phyloP scores from a whole-genome alignment of 2,888 invertebrate genomes.

The Thyatira batis region DNA sequence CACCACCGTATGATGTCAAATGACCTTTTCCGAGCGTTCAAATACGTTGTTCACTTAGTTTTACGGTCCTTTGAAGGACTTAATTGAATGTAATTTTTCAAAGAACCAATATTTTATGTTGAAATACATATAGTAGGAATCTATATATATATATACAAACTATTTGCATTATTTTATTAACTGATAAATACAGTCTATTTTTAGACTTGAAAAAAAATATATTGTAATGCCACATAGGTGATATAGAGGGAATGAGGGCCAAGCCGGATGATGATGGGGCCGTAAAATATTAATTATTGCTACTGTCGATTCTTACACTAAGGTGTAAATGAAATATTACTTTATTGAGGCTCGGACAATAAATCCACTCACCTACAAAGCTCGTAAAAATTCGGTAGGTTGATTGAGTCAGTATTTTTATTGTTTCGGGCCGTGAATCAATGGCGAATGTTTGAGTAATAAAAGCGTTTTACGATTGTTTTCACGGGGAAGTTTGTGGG shows the following conservation, averaged over 20 bases:
- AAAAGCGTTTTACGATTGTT: constrained; percentile 80
- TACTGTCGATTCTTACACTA: constrained; percentile 43
- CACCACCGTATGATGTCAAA: constrained; percentile 55
- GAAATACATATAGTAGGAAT: too few species aligned
- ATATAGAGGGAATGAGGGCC: not conserved
- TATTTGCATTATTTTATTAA: not conserved
- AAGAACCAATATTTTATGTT: too few species aligned
- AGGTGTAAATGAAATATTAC: constrained; percentile 75
- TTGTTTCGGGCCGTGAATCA: constrained; percentile 79
- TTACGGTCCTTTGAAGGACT: constrained; percentile 20
- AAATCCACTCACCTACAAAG: constrained; percentile 74
- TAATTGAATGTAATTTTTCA: not conserved
- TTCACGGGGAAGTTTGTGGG: constrained; percentile 79
- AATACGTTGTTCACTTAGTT: constrained; percentile 33
- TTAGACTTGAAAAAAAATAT: too few species aligned
- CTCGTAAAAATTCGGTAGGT: constrained; percentile 73
- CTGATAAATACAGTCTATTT: too few species aligned
- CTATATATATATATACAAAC: too few species aligned
- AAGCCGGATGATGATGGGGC: constrained; percentile 25
- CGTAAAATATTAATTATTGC: constrained; percentile 37
- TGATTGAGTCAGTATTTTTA: constrained; percentile 83
- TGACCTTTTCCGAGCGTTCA: constrained; percentile 43
- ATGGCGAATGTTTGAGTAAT: constrained; percentile 80
- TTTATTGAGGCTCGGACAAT: constrained; percentile 67
- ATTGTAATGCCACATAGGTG: not conserved